These are phyloP conservation scores for Caenorhabditis sp. DNA, from an alignment of 2,888 invertebrate species.

Conservation along the genomic window DNA sequence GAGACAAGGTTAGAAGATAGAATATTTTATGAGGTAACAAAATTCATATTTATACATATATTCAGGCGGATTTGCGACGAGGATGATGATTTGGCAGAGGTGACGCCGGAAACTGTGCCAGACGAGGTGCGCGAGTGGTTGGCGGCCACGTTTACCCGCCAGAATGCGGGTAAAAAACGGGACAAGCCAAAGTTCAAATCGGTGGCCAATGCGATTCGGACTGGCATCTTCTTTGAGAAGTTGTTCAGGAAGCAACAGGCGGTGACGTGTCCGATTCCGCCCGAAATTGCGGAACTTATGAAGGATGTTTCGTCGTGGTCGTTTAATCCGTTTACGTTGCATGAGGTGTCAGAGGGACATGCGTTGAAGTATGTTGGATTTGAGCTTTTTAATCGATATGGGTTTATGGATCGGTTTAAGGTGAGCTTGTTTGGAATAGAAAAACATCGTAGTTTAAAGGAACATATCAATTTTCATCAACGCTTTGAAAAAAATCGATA, in stretches of 20 bases:
- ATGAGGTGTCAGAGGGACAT: constrained; percentile 84
- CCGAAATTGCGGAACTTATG: constrained; percentile 57
- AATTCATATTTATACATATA: neutral
- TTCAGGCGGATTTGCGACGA: constrained; percentile 75
- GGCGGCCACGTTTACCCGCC: constrained; percentile 92
- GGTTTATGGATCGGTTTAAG: constrained; percentile 92
- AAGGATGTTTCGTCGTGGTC: constrained; percentile 91
- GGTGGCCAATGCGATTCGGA: constrained; percentile 93
- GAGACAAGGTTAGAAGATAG: constrained; percentile 80
- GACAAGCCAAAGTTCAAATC: constrained; percentile 80
- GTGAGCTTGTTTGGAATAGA: neutral
- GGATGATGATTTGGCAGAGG: constrained; percentile 93
- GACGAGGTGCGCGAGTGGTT: constrained; percentile 91
- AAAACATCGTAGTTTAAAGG: too few species aligned
- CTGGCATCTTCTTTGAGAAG: constrained; percentile 91
- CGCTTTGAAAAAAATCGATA: constrained; percentile 43
- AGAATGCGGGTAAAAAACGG: constrained; percentile 80
- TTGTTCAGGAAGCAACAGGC: constrained; percentile 68
- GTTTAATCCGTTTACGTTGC: constrained; percentile 89
- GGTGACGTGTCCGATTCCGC: constrained; percentile 68
- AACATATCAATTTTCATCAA: neutral
- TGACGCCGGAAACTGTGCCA: constrained; percentile 93
- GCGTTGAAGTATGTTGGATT: constrained; percentile 91
- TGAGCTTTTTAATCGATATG: constrained; percentile 91
- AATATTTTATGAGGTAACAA: neutral